Conservation (phyloP, 1,140 invertebrate genomes). For the Eriosoma lanigerum region DNA sequence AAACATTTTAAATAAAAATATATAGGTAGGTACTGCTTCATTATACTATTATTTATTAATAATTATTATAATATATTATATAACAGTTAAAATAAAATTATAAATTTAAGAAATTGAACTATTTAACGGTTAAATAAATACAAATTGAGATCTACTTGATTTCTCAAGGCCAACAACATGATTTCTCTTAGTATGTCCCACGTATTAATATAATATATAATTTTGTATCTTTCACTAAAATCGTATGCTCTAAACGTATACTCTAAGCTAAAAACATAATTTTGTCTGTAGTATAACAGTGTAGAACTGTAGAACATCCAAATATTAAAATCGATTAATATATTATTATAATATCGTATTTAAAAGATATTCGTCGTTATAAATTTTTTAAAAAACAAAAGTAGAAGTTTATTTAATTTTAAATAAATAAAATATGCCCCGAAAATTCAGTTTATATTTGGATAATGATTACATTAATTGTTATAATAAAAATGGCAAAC, state of each 20-base stretch:
- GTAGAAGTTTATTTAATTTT: neutral
- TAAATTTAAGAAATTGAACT: neutral
- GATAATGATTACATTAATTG: neutral
- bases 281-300: neutral
- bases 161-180: constrained; percentile 25
- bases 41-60: neutral
- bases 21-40: too few species aligned
- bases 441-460: neutral
- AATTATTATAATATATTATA: neutral
- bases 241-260: too few species aligned
- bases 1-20: constrained; percentile 49
- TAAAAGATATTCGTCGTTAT: neutral
- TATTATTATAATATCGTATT: neutral
- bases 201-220: neutral
- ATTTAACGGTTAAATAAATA: constrained; percentile 4
- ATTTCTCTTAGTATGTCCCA: constrained; percentile 21
- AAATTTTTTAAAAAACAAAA: neutral
- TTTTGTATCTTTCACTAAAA: constrained; percentile 7
- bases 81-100: neutral
- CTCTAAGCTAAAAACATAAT: neutral
- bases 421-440: neutral
- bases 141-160: neutral
- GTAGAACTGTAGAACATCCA: neutral
- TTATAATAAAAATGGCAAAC: neutral
- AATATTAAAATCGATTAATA: neutral